Percentiles rank a stretch among this genome's conserved stretches.
Evolutionary conservation across 2,797 vertebrate genomes (phyloP).

Genomic region (Hyperoplus immaculatus): DNA sequence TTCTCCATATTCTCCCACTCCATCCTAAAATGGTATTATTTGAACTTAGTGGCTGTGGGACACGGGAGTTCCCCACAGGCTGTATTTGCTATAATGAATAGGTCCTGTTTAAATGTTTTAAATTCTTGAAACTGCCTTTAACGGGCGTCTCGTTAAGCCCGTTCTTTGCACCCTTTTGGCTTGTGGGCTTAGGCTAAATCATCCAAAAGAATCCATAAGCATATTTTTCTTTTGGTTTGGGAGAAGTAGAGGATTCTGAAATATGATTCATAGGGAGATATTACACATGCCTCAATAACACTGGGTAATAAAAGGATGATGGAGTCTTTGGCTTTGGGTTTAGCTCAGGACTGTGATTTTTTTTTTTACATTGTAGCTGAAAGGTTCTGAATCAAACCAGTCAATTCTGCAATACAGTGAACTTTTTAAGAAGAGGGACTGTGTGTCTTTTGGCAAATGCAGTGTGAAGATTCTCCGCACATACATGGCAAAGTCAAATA

Average conservation of each 20-base stretch:
- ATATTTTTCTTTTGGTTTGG: conserved; percentile 57
- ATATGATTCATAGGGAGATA: conserved; percentile 46
- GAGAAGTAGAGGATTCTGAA: conserved; percentile 38
- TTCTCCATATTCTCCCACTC: conserved; percentile 39
- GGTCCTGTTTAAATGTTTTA: conserved; percentile 55
- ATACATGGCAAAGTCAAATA: conserved; percentile 1
- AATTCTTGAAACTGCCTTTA: conserved; percentile 39
- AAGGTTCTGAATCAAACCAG: conserved; percentile 25
- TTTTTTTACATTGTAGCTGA: conserved; percentile 1
- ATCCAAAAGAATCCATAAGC: conserved; percentile 40
- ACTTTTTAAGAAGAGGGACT: conserved; percentile 7
- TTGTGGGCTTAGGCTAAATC: conserved; percentile 44
- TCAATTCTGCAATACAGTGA: conserved; percentile 5
- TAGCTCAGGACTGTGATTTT: conserved; percentile 29
- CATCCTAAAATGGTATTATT: conserved; percentile 50
- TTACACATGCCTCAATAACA: conserved; percentile 41
- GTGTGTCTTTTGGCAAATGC: conserved; percentile 16
- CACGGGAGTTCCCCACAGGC: conserved; percentile 45
- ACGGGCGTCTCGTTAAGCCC: conserved; percentile 27
- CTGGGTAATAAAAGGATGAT: conserved; percentile 41
- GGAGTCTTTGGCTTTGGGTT: conserved; percentile 39
- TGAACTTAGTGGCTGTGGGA: conserved; percentile 39
- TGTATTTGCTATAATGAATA: conserved; percentile 61
- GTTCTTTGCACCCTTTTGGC: conserved; percentile 38
- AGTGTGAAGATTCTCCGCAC: not conserved